Percentiles rank a stretch among this genome's conserved stretches.
Evolutionary conservation across 1,140 invertebrate genomes (phyloP).

Genomic region (Aradophagus sp.): DNA sequence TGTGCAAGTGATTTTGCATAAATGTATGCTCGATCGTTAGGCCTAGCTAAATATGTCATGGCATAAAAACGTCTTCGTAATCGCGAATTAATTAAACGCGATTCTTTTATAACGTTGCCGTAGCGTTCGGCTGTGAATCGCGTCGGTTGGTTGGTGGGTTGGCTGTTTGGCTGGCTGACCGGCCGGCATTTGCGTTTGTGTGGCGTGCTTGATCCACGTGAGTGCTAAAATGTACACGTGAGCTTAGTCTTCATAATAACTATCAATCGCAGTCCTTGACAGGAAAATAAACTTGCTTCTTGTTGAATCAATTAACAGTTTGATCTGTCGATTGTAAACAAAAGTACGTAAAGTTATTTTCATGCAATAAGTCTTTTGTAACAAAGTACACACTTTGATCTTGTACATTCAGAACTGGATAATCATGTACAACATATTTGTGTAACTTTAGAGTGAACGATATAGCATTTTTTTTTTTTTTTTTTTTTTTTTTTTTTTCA

Average conservation of each 20-base stretch:
- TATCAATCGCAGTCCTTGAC: conserved; percentile 52
- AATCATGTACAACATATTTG: no score
- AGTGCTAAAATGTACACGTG: conserved; percentile 56
- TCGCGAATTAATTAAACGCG: conserved; percentile 44
- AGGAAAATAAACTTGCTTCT: conserved; percentile 47
- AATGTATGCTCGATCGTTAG: conserved; percentile 15
- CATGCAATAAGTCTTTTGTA: no score
- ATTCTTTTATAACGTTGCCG: conserved; percentile 29
- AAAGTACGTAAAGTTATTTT: no score
- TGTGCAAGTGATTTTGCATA: conserved; percentile 1
- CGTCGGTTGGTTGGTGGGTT: conserved; percentile 12
- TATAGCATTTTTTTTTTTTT: no score
- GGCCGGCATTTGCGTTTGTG: conserved; percentile 32
- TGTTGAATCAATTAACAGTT: conserved; percentile 41
- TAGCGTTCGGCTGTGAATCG: conserved; percentile 13
- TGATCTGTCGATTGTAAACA: no score
- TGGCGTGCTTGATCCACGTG: conserved; percentile 61
- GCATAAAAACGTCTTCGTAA: conserved; percentile 46
- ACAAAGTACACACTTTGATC: no score
- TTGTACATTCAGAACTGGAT: no score
- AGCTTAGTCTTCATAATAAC: conserved; percentile 50
- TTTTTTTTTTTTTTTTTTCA: no score
- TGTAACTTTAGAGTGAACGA: no score
- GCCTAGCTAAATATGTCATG: conserved; percentile 44
- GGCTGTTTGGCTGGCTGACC: conserved; percentile 13